These are phyloP conservation scores for Drosophila colorata DNA, from an alignment of 2,888 invertebrate species.

Conservation along the genomic window DNA sequence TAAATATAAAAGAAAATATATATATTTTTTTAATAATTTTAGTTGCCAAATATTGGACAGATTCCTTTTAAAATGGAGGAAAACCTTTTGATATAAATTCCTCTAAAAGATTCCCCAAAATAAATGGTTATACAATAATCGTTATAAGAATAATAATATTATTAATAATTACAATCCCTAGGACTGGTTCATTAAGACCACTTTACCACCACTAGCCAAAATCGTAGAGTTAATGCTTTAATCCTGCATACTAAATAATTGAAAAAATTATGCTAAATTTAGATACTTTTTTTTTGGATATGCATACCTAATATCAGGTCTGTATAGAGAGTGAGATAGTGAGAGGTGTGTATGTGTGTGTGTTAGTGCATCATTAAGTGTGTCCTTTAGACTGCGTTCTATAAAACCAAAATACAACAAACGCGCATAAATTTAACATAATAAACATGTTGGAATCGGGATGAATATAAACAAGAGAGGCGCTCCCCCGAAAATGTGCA, in stretches of 20 bases:
- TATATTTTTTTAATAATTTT: too few relatives aligned
- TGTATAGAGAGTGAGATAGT: background rate
- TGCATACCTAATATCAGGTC: background rate
- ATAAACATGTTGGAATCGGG: conserved; percentile 66
- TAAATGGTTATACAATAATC: too few relatives aligned
- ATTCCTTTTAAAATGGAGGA: too few relatives aligned
- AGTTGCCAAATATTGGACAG: too few relatives aligned
- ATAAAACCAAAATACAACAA: conserved; percentile 56
- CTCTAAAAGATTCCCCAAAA: too few relatives aligned
- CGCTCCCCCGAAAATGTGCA: conserved; percentile 25
- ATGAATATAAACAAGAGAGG: conserved; percentile 55
- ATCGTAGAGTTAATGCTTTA: too few relatives aligned
- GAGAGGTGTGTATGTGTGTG: background rate
- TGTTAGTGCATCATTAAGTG: conserved; percentile 24
- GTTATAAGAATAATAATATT: too few relatives aligned
- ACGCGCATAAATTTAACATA: conserved; percentile 72
- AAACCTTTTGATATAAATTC: too few relatives aligned
- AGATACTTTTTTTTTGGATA: background rate
- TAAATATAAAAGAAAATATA: too few relatives aligned
- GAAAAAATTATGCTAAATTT: background rate
- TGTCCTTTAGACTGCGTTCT: conserved; percentile 17
- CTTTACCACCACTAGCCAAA: too few relatives aligned
- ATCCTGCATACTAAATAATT: background rate
- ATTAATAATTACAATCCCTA: too few relatives aligned
- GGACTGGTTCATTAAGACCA: too few relatives aligned